phyloP scores from a whole-genome alignment of 2,113 vertebrate genomes.

The Cyphomyrus discorhynchus region DNA sequence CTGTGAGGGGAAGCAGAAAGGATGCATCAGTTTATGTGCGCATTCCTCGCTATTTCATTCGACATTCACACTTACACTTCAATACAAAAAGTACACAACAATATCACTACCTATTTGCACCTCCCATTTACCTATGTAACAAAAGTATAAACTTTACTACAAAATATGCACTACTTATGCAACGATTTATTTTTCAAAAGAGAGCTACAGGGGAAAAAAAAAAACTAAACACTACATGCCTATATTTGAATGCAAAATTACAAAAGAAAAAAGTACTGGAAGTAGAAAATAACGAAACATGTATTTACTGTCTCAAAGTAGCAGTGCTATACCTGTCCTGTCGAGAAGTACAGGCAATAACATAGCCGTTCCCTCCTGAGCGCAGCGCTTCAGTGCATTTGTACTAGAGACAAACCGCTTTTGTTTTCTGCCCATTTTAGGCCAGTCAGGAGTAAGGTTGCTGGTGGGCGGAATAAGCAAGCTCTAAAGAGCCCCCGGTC shows the following conservation, averaged over 20 bases:
- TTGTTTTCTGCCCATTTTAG: slow-evolving; percentile 68
- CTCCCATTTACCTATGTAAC: neutral
- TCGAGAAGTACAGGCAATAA: slow-evolving; percentile 64
- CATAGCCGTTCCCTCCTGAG: slow-evolving; percentile 57
- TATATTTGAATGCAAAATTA: neutral
- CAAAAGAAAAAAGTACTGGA: slow-evolving; percentile 31
- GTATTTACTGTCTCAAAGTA: slow-evolving; percentile 54
- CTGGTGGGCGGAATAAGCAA: slow-evolving; percentile 66
- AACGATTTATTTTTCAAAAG: neutral
- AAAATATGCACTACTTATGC: neutral
- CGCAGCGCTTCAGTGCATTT: slow-evolving; percentile 62
- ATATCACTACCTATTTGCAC: neutral
- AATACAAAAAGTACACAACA: slow-evolving; percentile 9
- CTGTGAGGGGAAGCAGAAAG: slow-evolving; percentile 44
- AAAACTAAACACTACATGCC: slow-evolving; percentile 3
- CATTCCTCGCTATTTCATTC: neutral
- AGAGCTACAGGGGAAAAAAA: slow-evolving; percentile 1
- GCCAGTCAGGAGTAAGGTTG: slow-evolving; percentile 63
- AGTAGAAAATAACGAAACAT: slow-evolving; percentile 38
- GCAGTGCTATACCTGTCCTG: slow-evolving; percentile 60
- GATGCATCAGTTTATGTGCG: neutral
- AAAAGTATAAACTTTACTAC: neutral
- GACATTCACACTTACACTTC: neutral
- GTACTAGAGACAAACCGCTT: slow-evolving; percentile 64
- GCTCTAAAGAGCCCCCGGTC: slow-evolving; percentile 63